phyloP scores from a whole-genome alignment of 2,888 invertebrate species.

The Gryllus longicercus region DNA sequence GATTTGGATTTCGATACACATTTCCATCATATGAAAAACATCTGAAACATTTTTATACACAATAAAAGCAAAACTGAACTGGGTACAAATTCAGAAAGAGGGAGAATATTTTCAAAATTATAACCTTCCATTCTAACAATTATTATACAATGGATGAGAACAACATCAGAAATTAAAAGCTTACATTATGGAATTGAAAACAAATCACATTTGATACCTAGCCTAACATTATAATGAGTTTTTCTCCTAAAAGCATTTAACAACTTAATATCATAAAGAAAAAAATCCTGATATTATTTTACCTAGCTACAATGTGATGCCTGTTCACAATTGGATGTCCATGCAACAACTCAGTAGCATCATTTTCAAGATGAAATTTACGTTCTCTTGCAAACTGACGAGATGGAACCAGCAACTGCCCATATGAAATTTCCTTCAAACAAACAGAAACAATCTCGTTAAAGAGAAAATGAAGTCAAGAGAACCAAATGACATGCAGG shows the following conservation, averaged over 20 bases:
- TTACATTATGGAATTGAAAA: too few species aligned
- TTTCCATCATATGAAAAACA: conserved; percentile 70
- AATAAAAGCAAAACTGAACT: too few species aligned
- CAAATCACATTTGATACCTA: too few species aligned
- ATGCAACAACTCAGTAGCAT: conserved; percentile 42
- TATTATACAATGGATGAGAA: too few species aligned
- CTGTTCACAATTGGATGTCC: conserved; percentile 48
- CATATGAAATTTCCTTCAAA: conserved; percentile 79
- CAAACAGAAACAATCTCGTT: conserved; percentile 28
- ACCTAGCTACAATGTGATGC: conserved; percentile 61
- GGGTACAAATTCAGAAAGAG: too few species aligned
- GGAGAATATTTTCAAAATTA: too few species aligned
- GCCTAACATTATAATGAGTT: too few species aligned
- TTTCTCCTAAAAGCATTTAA: too few species aligned
- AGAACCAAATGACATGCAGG: conserved; percentile 27
- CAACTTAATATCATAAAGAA: too few species aligned
- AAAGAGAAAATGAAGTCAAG: conserved; percentile 25
- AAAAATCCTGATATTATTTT: conserved; percentile 33
- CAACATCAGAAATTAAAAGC: too few species aligned
- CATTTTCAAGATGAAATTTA: conserved; percentile 45
- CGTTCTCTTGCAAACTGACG: conserved; percentile 53
- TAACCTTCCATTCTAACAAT: too few species aligned
- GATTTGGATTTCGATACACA: conserved; percentile 55
- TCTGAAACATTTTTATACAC: conserved; percentile 49
- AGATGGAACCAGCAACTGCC: conserved; percentile 76